Percentiles rank a stretch among this genome's conserved stretches.
These are phyloP conservation scores for Reticulitermes lucifugus DNA, from an alignment of 2,888 invertebrate species.

Conservation along the genomic window DNA sequence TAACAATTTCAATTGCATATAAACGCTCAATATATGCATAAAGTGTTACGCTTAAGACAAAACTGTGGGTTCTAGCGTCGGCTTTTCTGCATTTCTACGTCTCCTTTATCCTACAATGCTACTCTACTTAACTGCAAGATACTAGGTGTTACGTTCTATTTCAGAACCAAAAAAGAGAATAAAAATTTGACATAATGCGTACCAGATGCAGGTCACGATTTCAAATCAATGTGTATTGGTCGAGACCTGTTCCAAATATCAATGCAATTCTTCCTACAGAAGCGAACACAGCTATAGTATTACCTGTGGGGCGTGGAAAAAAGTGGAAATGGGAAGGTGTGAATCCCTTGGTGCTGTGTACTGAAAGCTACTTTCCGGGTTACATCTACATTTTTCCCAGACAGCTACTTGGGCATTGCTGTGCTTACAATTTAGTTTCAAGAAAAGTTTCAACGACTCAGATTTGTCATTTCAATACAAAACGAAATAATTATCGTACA, in stretches of 20 bases:
- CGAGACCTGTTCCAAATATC: conserved; percentile 52
- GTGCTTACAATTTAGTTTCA: background rate
- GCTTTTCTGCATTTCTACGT: background rate
- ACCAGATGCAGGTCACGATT: conserved; percentile 47
- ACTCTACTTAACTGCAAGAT: conserved; percentile 8
- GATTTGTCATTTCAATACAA: too few relatives aligned
- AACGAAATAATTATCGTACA: too few relatives aligned
- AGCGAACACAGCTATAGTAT: conserved; percentile 22
- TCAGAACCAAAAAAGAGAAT: background rate
- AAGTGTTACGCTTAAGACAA: background rate
- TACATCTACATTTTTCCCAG: background rate
- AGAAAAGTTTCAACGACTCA: background rate
- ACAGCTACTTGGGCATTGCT: background rate
- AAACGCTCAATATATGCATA: background rate
- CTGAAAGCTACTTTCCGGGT: conserved; percentile 13
- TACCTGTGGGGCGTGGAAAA: background rate
- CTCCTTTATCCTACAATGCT: background rate
- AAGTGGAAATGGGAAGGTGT: background rate
- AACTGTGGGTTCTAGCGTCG: background rate
- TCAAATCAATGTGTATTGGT: conserved; percentile 54
- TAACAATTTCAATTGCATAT: background rate
- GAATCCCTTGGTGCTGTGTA: conserved; percentile 21
- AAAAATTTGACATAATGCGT: conserved; percentile 19
- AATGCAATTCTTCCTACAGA: conserved; percentile 41
- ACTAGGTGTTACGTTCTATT: background rate